phyloP scores from a whole-genome alignment of 2,113 vertebrate genomes.

The Edolisoma coerulescens region DNA sequence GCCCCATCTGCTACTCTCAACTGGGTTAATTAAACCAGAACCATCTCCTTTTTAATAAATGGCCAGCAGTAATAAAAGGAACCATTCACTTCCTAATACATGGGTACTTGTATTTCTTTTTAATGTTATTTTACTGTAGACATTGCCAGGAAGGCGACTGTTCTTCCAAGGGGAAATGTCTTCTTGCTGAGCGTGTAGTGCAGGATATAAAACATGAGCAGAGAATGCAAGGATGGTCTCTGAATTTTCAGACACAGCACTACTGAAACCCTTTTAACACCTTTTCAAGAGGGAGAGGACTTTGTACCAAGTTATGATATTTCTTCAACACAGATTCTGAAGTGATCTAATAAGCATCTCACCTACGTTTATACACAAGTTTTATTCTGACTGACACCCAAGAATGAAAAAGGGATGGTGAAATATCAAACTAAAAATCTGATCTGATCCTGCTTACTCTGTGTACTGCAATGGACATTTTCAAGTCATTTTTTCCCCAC shows the following conservation, averaged over 20 bases:
- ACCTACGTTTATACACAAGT: not conserved
- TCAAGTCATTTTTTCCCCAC: not conserved
- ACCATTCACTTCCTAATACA: slow-evolving; percentile 66
- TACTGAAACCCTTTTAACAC: not conserved
- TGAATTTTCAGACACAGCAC: not conserved
- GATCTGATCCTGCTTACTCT: not conserved
- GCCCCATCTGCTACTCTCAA: slow-evolving; percentile 92
- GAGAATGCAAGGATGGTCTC: not conserved
- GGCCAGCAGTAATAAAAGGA: slow-evolving; percentile 76
- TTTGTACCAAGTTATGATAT: not conserved
- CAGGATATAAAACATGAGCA: not conserved
- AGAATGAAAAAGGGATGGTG: not conserved
- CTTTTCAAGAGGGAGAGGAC: not conserved
- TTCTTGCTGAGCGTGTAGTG: not conserved
- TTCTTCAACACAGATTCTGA: not conserved
- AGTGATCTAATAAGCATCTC: not conserved
- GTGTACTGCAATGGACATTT: not conserved
- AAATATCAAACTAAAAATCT: not conserved
- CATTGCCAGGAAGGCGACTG: slow-evolving; percentile 22
- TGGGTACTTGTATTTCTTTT: slow-evolving; percentile 70
- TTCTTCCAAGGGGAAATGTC: slow-evolving; percentile 23
- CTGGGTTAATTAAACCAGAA: slow-evolving; percentile 81
- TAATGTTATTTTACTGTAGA: slow-evolving; percentile 62
- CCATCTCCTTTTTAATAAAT: slow-evolving; percentile 77
- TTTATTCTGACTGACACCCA: not conserved